These are phyloP conservation scores for Genyomyrus donnyi DNA, from an alignment of 2,113 vertebrate species.

Conservation along the genomic window DNA sequence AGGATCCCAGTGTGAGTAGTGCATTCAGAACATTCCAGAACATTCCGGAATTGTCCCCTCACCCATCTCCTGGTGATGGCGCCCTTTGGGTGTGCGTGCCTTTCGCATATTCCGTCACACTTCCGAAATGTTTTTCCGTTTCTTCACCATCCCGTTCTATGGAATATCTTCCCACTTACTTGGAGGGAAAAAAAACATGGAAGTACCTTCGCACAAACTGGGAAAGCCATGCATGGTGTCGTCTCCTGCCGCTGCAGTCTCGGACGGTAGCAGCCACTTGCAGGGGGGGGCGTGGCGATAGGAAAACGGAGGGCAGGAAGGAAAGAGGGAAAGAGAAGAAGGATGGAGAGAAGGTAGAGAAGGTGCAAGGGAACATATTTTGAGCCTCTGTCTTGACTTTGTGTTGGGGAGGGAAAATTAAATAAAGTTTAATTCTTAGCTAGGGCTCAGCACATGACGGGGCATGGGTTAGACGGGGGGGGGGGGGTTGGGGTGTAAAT, in stretches of 20 bases:
- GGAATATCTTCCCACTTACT: neutral
- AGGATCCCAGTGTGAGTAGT: neutral
- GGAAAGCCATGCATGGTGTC: neutral
- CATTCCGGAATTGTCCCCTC: neutral
- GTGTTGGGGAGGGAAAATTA: slow-evolving; percentile 32
- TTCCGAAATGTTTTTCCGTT: neutral
- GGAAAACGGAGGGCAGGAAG: slow-evolving; percentile 34
- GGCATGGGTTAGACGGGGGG: neutral
- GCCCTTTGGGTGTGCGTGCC: neutral
- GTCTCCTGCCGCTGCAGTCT: neutral
- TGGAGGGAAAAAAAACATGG: neutral
- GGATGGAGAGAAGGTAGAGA: neutral
- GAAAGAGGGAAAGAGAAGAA: slow-evolving; percentile 40
- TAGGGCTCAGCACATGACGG: neutral
- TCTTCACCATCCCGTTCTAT: neutral
- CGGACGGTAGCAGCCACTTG: neutral
- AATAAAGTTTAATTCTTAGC: slow-evolving; percentile 32
- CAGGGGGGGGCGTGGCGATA: slow-evolving; percentile 21
- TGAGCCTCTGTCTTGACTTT: slow-evolving; percentile 11
- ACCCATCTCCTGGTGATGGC: neutral
- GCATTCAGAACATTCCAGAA: neutral
- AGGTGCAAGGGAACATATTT: neutral
- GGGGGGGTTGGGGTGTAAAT: neutral
- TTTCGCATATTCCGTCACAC: neutral
- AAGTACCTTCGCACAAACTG: neutral